Base-by-base conservation (phyloP, 2,797 vertebrate species). In the Iguana delicatissima region DNA sequence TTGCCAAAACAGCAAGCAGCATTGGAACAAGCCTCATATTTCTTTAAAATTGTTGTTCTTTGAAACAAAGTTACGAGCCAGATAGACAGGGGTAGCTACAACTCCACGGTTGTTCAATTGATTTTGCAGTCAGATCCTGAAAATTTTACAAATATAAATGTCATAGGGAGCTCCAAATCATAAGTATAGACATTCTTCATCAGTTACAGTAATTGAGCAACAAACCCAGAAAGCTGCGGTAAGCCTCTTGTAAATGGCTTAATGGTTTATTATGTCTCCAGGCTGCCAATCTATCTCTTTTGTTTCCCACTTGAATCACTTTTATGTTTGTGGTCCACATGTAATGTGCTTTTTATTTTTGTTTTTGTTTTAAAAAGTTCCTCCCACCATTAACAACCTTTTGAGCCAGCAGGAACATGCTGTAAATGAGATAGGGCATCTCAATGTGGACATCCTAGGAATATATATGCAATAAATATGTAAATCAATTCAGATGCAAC, bases 381-480 rank as follows among this genome's bases (percentile, higher is more conserved):
- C 85, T 84, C 20, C 55, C 24, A 22, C 89, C 92, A 87, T 93
- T 95, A 92, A 95, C 89, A 96, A 94, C 92, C 72, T 85, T 80
- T 69, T 69, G 26, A 95, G 79, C 84, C 95, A 94, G 91, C 92
- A 93, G 94, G 89, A 95, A 81, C n/a, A 4, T 85, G 85, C 85
- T 93, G 91, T 93, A 95, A 95, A 96, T 91, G 90, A 95, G 93
- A 93, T 74, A 90, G 0, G 0, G 29, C 86, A 91, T 93, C 0
- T 0, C 80, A 87, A n/a, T 73, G 59, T 93, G 91, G 91, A 90
- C 85, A 88, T 91, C 59, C 90, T 89, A 92, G 88, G 64, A 95
- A 92, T 32, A 89, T 16, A 87, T 64, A 93, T 92, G 92, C 94
- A 95, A 96, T 93, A 95, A 95, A 94, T 86, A 95, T 93, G 94